Base-by-base conservation (phyloP, 1,140 invertebrate species). In the Drosophila subobscura region DNA sequence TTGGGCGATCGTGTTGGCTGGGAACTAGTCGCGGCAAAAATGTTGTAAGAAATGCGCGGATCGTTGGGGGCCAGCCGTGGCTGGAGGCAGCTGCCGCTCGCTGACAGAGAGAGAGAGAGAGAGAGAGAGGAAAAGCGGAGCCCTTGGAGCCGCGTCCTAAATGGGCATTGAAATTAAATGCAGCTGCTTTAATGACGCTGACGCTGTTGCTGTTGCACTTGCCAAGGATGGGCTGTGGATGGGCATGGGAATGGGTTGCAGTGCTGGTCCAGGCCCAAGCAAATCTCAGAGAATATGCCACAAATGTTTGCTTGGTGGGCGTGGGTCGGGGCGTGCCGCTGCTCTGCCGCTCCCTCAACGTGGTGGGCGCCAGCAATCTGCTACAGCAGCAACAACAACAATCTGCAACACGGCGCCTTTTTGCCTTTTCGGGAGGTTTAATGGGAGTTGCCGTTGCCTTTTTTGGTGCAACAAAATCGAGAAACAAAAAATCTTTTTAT, bases 101-200 rank as follows among this genome's bases (percentile, higher is more conserved):
- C 16, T 20, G 16, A 20, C 16, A 20, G 16, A 3, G 33, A 27
- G 41, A 66, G 47, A 33, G 12, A 50, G 40, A 67, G 53, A 46
- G 64, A 51, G 57, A 10, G 41, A 25, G 42, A 52, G 58, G 59
- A 73, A 73, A 73, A 73, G 67, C 52, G 70, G 16, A 20, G 51
- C 68, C 72, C 66, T 75, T 23, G 61, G 45, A 52, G 78, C 77
- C 57, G 40, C 53, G 50, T 63, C 57, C 72, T 81, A 81, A 86
- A 86, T 86, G 81, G 81, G 78, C 83, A 86, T 86, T 86, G 83
- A 88, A 88, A 86, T 86, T 86, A 88, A 88, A 88, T 88, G 83
- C 83, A 83, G 83, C 83, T 88, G 81, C 81, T 86, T 86, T 86
- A 86, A 76, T 83, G 74, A 88, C 55, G 80, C 68, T 80, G 76